Evolutionary conservation across 2,113 vertebrate genomes (phyloP).

Genomic region (Tamias sibiricus): DNA sequence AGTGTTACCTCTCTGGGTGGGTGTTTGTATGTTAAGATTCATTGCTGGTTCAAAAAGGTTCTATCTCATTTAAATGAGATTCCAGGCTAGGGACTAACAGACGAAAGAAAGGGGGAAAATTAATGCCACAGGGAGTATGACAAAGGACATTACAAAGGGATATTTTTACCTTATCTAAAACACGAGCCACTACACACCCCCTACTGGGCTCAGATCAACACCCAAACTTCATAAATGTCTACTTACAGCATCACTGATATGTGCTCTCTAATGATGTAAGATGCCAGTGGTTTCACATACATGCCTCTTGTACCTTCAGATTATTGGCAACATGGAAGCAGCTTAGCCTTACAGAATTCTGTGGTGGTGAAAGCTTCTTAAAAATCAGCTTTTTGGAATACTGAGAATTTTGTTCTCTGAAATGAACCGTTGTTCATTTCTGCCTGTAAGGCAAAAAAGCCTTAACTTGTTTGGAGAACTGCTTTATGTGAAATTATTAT

Average conservation of each 20-base stretch:
- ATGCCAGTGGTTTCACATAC: neutral
- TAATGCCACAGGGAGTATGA: neutral
- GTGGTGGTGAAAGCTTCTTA: neutral
- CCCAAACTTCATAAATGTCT: neutral
- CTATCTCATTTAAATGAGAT: neutral
- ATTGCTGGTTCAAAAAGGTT: neutral
- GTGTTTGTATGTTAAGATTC: neutral
- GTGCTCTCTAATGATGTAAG: neutral
- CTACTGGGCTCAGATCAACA: neutral
- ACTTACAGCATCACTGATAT: too few relatives aligned
- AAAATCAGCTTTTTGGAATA: neutral
- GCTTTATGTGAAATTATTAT: neutral
- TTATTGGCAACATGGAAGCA: neutral
- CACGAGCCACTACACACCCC: neutral
- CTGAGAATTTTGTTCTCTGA: neutral
- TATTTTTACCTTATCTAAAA: neutral
- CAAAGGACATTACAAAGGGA: neutral
- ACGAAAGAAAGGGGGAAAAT: neutral
- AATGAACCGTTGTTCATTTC: neutral
- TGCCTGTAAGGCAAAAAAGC: neutral
- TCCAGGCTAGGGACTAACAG: neutral
- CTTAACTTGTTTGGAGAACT: neutral
- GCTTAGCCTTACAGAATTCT: neutral
- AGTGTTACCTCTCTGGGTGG: neutral
- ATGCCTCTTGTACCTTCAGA: neutral